A percentile compares a stretch with the other conserved stretches of the same genome.
phyloP scores from a whole-genome alignment of 2,888 invertebrate genomes.

The Xestia xanthographa region DNA sequence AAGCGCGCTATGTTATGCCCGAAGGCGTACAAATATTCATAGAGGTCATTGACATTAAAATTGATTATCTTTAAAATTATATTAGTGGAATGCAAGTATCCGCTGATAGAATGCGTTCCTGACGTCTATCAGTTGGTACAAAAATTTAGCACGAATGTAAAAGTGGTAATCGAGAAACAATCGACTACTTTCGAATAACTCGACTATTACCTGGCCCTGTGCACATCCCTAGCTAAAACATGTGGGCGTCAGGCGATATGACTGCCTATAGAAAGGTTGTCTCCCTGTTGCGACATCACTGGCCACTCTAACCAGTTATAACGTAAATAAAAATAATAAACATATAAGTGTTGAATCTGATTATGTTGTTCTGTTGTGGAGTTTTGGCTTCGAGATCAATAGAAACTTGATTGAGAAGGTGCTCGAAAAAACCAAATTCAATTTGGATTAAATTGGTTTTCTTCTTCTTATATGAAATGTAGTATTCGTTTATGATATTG shows the following conservation, averaged over 20 bases:
- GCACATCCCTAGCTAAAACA: slow-evolving; percentile 70
- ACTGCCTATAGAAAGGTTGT: slow-evolving; percentile 77
- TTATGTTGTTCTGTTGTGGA: slow-evolving; percentile 56
- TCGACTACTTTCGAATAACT: slow-evolving; percentile 21
- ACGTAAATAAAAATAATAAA: slow-evolving; percentile 68
- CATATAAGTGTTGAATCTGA: slow-evolving; percentile 61
- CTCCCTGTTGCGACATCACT: slow-evolving; percentile 82
- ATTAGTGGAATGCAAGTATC: too few species aligned
- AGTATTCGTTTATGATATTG: not conserved
- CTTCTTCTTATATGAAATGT: not conserved
- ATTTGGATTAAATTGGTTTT: slow-evolving; percentile 8
- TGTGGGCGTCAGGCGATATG: slow-evolving; percentile 82
- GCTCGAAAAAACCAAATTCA: not conserved
- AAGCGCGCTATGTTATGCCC: too few species aligned
- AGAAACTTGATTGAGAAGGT: slow-evolving; percentile 34
- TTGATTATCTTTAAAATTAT: too few species aligned
- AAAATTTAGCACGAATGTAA: too few species aligned
- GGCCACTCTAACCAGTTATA: slow-evolving; percentile 59
- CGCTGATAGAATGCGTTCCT: too few species aligned
- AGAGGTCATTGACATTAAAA: too few species aligned
- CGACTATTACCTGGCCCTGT: slow-evolving; percentile 36
- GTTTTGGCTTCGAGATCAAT: slow-evolving; percentile 36
- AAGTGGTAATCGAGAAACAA: not conserved
- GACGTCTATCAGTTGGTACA: too few species aligned
- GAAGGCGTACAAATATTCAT: too few species aligned